Conservation (phyloP, 1,140 invertebrate species). For the Potamilus streckersoni region DNA sequence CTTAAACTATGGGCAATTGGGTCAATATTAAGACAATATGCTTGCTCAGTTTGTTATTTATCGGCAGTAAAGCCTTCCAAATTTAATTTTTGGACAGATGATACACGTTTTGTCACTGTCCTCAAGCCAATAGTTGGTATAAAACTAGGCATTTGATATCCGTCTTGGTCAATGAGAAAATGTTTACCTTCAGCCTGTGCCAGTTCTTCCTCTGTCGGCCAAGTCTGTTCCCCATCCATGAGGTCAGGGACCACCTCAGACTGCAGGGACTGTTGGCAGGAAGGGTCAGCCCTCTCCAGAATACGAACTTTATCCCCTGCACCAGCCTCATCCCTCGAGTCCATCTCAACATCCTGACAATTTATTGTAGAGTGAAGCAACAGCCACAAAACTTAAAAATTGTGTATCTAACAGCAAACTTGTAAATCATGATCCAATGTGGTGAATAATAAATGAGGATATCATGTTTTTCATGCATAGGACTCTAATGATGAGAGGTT, state of each 20-base stretch:
- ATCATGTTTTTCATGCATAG: background rate
- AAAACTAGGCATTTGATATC: too few relatives aligned
- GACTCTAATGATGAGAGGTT: background rate
- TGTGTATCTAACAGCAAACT: background rate
- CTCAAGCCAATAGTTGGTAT: too few relatives aligned
- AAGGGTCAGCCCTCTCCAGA: slow-evolving; percentile 76
- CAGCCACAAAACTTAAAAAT: background rate
- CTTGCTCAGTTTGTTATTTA: too few relatives aligned
- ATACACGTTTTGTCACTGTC: too few relatives aligned
- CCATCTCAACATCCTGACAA: slow-evolving; percentile 59
- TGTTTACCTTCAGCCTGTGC: slow-evolving; percentile 71
- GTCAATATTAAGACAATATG: too few relatives aligned
- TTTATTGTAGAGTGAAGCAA: background rate
- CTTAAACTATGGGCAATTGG: too few relatives aligned
- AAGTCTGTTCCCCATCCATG: slow-evolving; percentile 96
- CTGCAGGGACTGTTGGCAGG: slow-evolving; percentile 78
- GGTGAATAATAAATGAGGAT: background rate
- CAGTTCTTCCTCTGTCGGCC: slow-evolving; percentile 93
- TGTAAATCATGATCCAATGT: background rate
- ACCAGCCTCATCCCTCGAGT: slow-evolving; percentile 52
- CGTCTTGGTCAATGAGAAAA: too few relatives aligned
- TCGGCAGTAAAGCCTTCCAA: too few relatives aligned
- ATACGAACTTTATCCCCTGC: slow-evolving; percentile 61
- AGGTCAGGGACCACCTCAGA: slow-evolving; percentile 86
- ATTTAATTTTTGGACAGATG: too few relatives aligned